Conservation (phyloP, 2,888 invertebrate genomes). For the Synergus laeviventris region DNA sequence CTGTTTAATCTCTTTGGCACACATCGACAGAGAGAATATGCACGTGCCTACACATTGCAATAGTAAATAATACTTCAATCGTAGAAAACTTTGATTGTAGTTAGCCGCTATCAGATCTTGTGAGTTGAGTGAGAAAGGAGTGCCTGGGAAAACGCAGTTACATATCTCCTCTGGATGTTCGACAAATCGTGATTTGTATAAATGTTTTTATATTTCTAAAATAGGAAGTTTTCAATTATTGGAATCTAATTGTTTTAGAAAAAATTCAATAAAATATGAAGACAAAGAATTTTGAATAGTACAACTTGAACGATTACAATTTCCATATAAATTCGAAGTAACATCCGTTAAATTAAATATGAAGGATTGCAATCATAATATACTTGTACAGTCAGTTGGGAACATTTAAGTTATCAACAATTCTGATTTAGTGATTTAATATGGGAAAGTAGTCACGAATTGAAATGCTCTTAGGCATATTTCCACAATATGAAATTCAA, state of each 20-base stretch:
- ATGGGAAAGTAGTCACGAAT: not conserved
- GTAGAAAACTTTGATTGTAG: constrained; percentile 68
- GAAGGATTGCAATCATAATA: too few relatives aligned
- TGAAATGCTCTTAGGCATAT: not conserved
- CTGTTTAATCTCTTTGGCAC: constrained; percentile 63
- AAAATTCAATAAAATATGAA: not conserved
- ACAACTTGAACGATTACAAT: too few relatives aligned
- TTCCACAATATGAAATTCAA: not conserved
- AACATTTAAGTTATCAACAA: not conserved
- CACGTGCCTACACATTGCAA: constrained; percentile 64
- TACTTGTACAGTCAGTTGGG: too few relatives aligned
- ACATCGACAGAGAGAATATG: constrained; percentile 63
- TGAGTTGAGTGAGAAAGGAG: constrained; percentile 60
- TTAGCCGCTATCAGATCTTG: constrained; percentile 70
- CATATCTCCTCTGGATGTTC: constrained; percentile 25
- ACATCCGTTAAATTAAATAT: too few relatives aligned
- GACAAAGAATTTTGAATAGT: not conserved
- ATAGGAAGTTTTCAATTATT: not conserved
- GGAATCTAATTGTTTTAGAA: not conserved
- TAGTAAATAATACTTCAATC: constrained; percentile 68
- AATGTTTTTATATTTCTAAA: not conserved
- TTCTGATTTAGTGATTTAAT: too few relatives aligned
- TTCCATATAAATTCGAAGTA: too few relatives aligned
- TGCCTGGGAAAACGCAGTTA: constrained; percentile 66
- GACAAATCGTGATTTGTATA: constrained; percentile 7